phyloP scores from a whole-genome alignment of 2,113 vertebrate species.

The Tetraodon nigroviridis region DNA sequence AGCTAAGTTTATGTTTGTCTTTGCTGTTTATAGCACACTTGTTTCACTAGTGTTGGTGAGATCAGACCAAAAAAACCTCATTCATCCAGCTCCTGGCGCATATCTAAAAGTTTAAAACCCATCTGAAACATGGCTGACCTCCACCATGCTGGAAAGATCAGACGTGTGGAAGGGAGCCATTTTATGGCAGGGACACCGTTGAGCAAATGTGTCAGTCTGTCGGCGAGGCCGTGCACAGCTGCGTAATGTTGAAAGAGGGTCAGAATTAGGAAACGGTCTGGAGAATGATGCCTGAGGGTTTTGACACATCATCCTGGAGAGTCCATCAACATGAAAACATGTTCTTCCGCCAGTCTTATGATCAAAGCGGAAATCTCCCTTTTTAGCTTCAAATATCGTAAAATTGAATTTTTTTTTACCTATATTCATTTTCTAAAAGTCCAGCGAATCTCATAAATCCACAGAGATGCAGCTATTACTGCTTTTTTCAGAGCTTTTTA shows the following conservation, averaged over 20 bases:
- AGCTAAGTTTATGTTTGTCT: too few relatives aligned
- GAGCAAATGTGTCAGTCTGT: conserved; percentile 58
- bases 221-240: conserved; percentile 53
- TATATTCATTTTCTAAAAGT: too few relatives aligned
- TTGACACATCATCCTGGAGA: conserved; percentile 4
- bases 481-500: conserved; percentile 9
- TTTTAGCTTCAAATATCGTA: conserved; percentile 2
- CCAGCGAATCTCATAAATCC: conserved; percentile 5
- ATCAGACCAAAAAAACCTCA: neutral
- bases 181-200: conserved; percentile 45
- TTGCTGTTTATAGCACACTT: neutral
- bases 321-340: too few relatives aligned
- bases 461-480: neutral
- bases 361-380: neutral
- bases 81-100: neutral
- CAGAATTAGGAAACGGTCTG: conserved; percentile 54
- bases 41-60: neutral
- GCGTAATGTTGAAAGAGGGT: conserved; percentile 54
- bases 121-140: conserved; percentile 8
- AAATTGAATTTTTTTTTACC: neutral
- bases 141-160: conserved; percentile 49
- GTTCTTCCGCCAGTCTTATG: neutral
- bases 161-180: conserved; percentile 51
- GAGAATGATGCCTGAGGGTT: conserved; percentile 43
- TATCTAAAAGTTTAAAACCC: neutral